Evolutionary conservation across 2,113 vertebrate genomes (phyloP), one percentile per base, ranked within the genome.

Genomic region (Entelurus aequoreus): DNA sequence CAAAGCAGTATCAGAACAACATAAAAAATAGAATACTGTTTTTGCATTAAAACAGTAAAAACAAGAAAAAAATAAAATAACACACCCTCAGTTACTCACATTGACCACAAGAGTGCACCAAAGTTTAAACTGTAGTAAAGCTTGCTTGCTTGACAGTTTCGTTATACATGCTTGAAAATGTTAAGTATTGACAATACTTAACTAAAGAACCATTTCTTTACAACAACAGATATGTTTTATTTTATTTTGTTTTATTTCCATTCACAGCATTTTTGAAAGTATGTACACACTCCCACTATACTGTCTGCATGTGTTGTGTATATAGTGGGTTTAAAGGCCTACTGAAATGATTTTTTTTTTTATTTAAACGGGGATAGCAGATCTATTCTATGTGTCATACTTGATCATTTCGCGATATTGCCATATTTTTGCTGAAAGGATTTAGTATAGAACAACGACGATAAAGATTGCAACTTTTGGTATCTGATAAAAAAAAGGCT

Each of bases 311-410:
- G 1, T 73, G 74, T 76, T 82, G 76, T 82, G 62, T 69, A 74
- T 64, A 60, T 81, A 72, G 79, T 83, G 79, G 82, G 66, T 84
- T 84, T 76, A 46, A 62, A 74, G 76, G 75, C n/a, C n/a, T n/a
- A n/a, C n/a, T n/a, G n/a, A n/a, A n/a, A n/a, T n/a, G n/a, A n/a
- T n/a, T n/a, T n/a, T n/a, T n/a, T n/a, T n/a, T n/a, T n/a, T n/a
- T n/a, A n/a, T n/a, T n/a, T n/a, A n/a, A n/a, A n/a, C n/a, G n/a
- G n/a, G n/a, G n/a, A n/a, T n/a, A n/a, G n/a, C n/a, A n/a, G n/a
- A n/a, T n/a, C n/a, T n/a, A n/a, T n/a, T n/a, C n/a, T n/a, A n/a
- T n/a, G n/a, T n/a, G n/a, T n/a, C n/a, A n/a, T n/a, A n/a, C n/a
- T n/a, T n/a, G n/a, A n/a, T n/a, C n/a, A n/a, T n/a, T n/a, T n/a